A percentile compares a stretch with the other conserved stretches of the same genome.
Conservation (phyloP, 2,797 vertebrate species). For the Protonibea diacanthus region DNA sequence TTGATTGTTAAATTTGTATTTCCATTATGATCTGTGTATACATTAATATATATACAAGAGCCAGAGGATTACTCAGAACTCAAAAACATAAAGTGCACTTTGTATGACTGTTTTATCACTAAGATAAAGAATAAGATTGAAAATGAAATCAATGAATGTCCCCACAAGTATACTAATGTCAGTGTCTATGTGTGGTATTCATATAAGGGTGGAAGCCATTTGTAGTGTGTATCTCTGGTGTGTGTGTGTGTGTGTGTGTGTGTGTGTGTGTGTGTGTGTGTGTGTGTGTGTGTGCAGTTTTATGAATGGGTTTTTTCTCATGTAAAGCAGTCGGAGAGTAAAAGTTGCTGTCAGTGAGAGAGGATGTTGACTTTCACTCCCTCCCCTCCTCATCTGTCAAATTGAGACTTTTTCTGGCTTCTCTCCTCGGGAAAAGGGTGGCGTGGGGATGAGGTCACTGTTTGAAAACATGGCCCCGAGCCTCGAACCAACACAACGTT, state of each 20-base stretch:
- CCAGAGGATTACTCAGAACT: not conserved
- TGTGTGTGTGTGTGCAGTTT: conserved; percentile 39
- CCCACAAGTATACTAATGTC: not conserved
- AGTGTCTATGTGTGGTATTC: conserved; percentile 15
- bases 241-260: conserved; percentile 21
- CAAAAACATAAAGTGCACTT: not conserved
- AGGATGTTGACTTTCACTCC: conserved; percentile 52
- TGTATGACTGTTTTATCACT: not conserved
- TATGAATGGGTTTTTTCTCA: conserved; percentile 64
- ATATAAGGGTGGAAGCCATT: not conserved
- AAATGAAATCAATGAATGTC: conserved; percentile 9
- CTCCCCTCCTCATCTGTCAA: conserved; percentile 41
- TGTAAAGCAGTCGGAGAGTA: conserved; percentile 63
- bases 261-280: conserved; percentile 16
- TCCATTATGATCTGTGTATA: not conserved
- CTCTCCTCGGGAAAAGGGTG: conserved; percentile 70
- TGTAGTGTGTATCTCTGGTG: conserved; percentile 20
- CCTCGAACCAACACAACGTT: conserved; percentile 63
- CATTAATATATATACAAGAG: not conserved
- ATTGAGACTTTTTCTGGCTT: conserved; percentile 42
- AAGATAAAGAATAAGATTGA: not conserved
- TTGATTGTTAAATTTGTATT: not conserved
- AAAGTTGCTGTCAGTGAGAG: conserved; percentile 58
- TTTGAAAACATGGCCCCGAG: conserved; percentile 74
- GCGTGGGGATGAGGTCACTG: conserved; percentile 77